Percentiles rank a stretch among this genome's conserved stretches.
Conservation (phyloP, 2,797 vertebrate species). For the Miichthys miiuy region DNA sequence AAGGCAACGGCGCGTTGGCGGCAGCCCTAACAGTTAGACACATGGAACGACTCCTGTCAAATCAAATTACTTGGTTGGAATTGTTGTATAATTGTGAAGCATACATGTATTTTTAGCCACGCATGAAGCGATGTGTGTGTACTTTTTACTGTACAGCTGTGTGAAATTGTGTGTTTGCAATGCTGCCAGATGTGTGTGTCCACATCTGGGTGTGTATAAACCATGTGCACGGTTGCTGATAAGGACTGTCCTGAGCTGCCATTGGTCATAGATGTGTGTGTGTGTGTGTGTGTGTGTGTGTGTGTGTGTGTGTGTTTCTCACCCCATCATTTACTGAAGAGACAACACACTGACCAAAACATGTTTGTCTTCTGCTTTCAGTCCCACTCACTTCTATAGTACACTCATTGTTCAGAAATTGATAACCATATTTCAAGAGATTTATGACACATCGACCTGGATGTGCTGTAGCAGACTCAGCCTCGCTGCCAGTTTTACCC, state of each 20-base stretch:
- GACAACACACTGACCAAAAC: slow-evolving; percentile 7
- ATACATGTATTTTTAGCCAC: no score
- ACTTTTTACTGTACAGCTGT: slow-evolving; percentile 5
- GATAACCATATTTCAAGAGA: background rate
- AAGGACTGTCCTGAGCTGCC: slow-evolving; percentile 50
- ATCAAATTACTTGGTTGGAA: no score
- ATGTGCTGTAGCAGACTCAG: background rate
- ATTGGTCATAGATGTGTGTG: slow-evolving; percentile 34
- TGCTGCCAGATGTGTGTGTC: background rate
- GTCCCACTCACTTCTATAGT: background rate
- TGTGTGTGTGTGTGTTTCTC: background rate
- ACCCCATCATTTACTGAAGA: background rate
- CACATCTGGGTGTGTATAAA: slow-evolving; percentile 7
- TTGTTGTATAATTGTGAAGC: no score
- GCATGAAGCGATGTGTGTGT: no score
- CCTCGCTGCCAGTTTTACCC: background rate
- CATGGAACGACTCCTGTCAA: no score
- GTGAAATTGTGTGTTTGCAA: background rate
- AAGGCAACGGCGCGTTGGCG: no score
- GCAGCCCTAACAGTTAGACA: no score
- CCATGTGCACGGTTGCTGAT: slow-evolving; percentile 61
- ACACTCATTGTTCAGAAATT: background rate
- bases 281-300: background rate
- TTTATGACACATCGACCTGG: background rate
- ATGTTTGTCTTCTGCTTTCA: background rate